Base-by-base conservation (phyloP, 2,113 vertebrate species). In the Glaucidium brasilianum region DNA sequence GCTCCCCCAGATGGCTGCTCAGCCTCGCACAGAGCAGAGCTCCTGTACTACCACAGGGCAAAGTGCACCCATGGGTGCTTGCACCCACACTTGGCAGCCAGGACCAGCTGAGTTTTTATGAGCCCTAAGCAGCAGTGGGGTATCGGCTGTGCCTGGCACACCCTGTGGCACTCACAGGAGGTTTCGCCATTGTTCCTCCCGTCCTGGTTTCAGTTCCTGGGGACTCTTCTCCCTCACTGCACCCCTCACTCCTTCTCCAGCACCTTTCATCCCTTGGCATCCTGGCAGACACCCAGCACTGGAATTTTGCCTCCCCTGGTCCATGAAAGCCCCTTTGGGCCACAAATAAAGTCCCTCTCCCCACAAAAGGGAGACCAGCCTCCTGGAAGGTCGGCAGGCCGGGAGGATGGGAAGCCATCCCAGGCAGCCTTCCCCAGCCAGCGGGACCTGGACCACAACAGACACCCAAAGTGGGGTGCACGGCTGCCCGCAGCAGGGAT, bases 41-140 rank as follows among this genome's bases (percentile, higher is more conserved):
- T n/a, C 12, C 37, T 1, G 3, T 17, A 4, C 29, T 17, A 10
- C 49, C 41, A 4, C 2, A 47, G 64, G 52, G 47, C 83, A 77
- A 59, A 60, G 55, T 4, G 49, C 49, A 53, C 77, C 60, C 49
- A 0, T 1, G 62, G 58, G 49, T 60, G 75, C 67, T 41, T 4
- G 3, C 4, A 5, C 55, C 5, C 5, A 0, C 0, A 0, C 64
- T 41, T 2, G 15, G 68, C 12, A 0, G 23, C 34, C 1, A 6
- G 4, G 50, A 72, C 49, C 49, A 26, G 88, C 4, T 0, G 1
- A 72, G 77, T 39, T 91, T 96, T 96, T 97, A 96, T 93, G 93
- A 34, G 41, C 69, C 89, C 37, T 0, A 0, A n/a, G 77, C 5
- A 0, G 63, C 74, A 43, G 77, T 0, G 0, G 2, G 17, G 76